Evolutionary conservation across 2,888 invertebrate genomes (phyloP), one percentile per base, ranked within the genome.

Genomic region (Plebejus anna): DNA sequence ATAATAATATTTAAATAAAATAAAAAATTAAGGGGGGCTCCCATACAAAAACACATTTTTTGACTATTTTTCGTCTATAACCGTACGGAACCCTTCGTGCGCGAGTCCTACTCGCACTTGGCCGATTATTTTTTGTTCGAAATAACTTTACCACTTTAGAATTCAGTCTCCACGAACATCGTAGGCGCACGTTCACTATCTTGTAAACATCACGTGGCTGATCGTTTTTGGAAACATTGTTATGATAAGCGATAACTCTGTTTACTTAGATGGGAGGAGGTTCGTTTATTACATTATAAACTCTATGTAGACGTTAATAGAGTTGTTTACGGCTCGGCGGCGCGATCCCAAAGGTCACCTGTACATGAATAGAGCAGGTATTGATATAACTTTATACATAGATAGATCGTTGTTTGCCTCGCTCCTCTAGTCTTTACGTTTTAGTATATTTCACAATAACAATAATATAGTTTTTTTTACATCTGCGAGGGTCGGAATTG

Each of bases 341-440:
- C 71, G 22, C 73, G 32, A 16, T 51, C 51, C 28, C 47, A 73
- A 73, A 73, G 73, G 73, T 73, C 73, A 73, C 73, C 55, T 73
- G 73, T 73, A 73, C 55, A 51, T 55, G 51, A 73, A 55, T 73
- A 73, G 73, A 73, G 73, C 51, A 55, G 73, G 73, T 73, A 73
- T 73, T 73, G 73, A 55, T 73, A 73, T 73, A 73, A 13, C 32
- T 32, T 32, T 51, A 73, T 73, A 1, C 7, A 32, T 42, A 55
- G 32, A 73, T 73, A 73, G 73, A 55, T 16, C 73, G 73, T 7
- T 51, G 28, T 73, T 73, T 51, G 16, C 55, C 73, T 55, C 51
- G 51, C 73, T 28, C 55, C 55, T 32, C 73, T 73, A 55, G 73
- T 73, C 36, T 73, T 55, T 73, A 11, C 73, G 73, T 73, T 73